Percentiles rank a stretch among this genome's conserved stretches.
phyloP scores from a whole-genome alignment of 2,113 vertebrate genomes.

The Polyodon spathula region DNA sequence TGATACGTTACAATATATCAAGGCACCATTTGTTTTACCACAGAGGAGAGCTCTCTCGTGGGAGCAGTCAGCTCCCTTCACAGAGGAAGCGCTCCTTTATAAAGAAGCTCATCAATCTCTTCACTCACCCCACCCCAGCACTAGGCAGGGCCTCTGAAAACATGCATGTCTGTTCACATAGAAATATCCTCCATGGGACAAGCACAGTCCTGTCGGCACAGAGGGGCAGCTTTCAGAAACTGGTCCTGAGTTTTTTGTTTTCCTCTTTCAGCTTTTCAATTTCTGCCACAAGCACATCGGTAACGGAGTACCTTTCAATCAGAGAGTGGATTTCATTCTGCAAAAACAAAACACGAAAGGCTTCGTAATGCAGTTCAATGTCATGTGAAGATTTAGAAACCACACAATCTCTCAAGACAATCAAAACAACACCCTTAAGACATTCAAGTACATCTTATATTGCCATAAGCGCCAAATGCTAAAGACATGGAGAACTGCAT shows the following conservation, averaged over 20 bases:
- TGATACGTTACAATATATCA: no score
- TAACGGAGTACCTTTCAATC: conserved; percentile 84
- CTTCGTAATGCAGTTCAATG: no score
- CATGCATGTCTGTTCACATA: neutral
- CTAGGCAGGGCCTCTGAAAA: no score
- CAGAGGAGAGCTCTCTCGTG: neutral
- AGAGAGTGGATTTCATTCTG: conserved; percentile 90
- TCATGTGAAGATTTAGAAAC: no score
- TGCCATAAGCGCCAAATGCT: no score
- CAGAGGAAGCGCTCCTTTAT: neutral
- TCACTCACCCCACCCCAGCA: no score
- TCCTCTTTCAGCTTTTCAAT: conserved; percentile 86
- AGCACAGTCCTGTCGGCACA: no score
- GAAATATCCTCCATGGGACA: neutral
- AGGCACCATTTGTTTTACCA: no score
- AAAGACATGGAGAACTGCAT: no score
- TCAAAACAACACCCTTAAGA: no score
- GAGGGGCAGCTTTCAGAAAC: conserved; percentile 63
- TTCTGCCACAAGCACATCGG: conserved; percentile 86
- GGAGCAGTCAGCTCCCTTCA: neutral
- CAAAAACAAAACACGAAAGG: conserved; percentile 3
- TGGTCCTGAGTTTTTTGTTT: conserved; percentile 75
- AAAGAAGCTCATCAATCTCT: neutral
- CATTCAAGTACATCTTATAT: no score
- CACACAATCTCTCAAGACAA: no score